A percentile compares a stretch with the other conserved stretches of the same genome.
These are phyloP conservation scores for Rapana venosa DNA, from an alignment of 2,888 invertebrate species.

Conservation along the genomic window DNA sequence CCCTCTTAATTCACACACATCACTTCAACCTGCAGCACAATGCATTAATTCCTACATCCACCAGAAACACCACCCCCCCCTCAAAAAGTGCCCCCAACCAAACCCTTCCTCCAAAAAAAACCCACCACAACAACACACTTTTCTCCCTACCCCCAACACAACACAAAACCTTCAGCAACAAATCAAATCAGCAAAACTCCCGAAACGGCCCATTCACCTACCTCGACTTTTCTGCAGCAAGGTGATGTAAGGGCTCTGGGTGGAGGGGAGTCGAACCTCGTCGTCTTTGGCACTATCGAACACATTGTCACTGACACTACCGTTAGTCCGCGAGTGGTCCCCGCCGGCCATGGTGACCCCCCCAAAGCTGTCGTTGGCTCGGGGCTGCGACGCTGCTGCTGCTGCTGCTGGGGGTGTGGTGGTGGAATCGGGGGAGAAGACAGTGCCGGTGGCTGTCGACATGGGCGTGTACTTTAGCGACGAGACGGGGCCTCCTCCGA, in stretches of 20 bases:
- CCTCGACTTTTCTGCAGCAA: conserved; percentile 92
- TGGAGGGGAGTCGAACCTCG: conserved; percentile 82
- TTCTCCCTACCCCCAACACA: neutral
- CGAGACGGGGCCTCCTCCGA: neutral
- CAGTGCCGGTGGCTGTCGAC: conserved; percentile 18
- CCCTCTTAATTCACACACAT: too few species aligned
- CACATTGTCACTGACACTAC: conserved; percentile 44
- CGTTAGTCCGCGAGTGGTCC: conserved; percentile 47
- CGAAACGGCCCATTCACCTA: conserved; percentile 73
- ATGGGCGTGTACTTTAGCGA: conserved; percentile 32
- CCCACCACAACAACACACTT: neutral
- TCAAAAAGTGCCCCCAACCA: too few species aligned
- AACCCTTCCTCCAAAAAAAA: too few species aligned
- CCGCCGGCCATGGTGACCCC: neutral
- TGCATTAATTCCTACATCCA: too few species aligned
- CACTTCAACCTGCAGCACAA: too few species aligned
- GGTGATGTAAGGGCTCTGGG: conserved; percentile 92
- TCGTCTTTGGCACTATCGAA: conserved; percentile 52
- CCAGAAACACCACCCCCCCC: too few species aligned
- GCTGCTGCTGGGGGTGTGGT: neutral
- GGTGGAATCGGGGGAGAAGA: neutral
- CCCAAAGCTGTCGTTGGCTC: neutral
- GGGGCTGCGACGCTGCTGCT: neutral
- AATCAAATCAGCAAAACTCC: neutral
- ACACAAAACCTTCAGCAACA: neutral